These are phyloP conservation scores for Pomatostomus ruficeps DNA, from an alignment of 2,113 vertebrate genomes.

Conservation along the genomic window DNA sequence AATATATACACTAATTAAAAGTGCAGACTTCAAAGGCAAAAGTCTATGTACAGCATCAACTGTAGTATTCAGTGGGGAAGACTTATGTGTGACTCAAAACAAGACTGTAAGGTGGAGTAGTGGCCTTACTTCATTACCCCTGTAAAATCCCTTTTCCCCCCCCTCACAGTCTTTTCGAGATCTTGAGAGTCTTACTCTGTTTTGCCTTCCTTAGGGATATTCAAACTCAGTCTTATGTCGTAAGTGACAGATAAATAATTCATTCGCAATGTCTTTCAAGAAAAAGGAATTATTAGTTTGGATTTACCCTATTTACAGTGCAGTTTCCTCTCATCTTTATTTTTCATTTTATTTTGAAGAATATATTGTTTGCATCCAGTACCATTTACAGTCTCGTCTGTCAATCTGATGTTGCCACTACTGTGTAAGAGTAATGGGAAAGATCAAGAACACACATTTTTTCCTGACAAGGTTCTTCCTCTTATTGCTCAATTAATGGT, in stretches of 20 bases:
- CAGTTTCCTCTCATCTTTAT: background rate
- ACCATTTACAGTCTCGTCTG: background rate
- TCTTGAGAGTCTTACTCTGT: background rate
- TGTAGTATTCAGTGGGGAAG: background rate
- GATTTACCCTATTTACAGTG: background rate
- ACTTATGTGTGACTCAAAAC: background rate
- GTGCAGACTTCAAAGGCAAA: background rate
- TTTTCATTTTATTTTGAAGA: background rate
- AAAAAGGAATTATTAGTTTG: background rate
- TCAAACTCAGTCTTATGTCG: background rate
- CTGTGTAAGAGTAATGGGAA: background rate
- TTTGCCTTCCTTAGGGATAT: background rate
- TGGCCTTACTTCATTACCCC: background rate
- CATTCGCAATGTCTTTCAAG: background rate
- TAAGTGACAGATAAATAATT: background rate
- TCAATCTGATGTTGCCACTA: background rate
- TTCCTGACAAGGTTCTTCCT: background rate
- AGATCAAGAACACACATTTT: background rate
- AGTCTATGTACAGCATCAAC: background rate
- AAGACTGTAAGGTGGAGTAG: background rate
- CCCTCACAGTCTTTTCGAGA: background rate
- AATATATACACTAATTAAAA: background rate
- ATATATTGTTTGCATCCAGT: background rate
- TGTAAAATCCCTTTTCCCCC: accelerated
- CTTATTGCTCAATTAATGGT: background rate